A percentile compares a stretch with the other conserved stretches of the same genome.
These are phyloP conservation scores for Thyatira batis DNA, from an alignment of 2,888 invertebrate genomes.

Conservation along the genomic window DNA sequence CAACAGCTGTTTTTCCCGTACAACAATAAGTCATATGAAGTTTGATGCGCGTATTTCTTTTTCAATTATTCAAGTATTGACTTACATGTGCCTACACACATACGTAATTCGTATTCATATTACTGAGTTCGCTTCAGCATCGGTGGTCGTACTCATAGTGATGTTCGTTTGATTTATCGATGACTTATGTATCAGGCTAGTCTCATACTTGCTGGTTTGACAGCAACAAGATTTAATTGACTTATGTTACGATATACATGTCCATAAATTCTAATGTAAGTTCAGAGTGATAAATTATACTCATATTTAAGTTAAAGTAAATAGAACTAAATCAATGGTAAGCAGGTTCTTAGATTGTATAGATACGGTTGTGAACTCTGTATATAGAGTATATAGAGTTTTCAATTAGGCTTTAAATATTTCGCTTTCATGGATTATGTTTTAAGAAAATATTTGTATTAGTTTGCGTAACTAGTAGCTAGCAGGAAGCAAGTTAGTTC, in stretches of 20 bases:
- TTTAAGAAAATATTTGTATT: too few species aligned
- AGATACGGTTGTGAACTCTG: background rate
- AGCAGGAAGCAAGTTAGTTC: too few species aligned
- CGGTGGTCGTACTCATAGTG: conserved; percentile 37
- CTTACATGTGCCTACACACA: too few species aligned
- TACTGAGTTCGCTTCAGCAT: background rate
- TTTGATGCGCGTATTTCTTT: too few species aligned
- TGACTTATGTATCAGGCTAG: conserved; percentile 39
- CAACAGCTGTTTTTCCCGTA: background rate
- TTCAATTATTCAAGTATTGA: too few species aligned
- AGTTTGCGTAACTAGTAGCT: too few species aligned
- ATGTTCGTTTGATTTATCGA: conserved; percentile 67
- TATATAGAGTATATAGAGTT: background rate
- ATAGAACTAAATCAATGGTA: background rate
- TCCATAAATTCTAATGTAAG: conserved; percentile 3
- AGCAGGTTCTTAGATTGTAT: background rate
- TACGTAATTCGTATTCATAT: too few species aligned
- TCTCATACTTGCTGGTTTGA: conserved; percentile 43
- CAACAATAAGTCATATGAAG: too few species aligned
- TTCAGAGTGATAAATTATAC: background rate
- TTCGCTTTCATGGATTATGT: too few species aligned
- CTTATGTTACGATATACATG: conserved; percentile 30
- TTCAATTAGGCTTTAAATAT: too few species aligned
- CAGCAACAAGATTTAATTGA: conserved; percentile 42
- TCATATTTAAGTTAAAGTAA: background rate